phyloP scores from a whole-genome alignment of 2,797 vertebrate genomes.

The Helarctos malayanus region DNA sequence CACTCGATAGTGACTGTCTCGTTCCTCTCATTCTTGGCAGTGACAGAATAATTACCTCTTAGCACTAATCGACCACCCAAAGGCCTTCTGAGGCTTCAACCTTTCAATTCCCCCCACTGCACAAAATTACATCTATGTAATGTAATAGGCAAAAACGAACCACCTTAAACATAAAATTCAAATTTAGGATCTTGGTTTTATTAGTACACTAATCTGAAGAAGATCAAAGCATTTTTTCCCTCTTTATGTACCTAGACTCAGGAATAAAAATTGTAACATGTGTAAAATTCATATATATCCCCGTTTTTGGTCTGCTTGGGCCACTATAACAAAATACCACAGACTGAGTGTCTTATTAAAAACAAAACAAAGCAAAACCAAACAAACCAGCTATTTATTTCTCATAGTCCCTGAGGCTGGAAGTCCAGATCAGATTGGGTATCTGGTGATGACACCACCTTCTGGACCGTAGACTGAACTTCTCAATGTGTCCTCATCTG shows the following conservation, averaged over 20 bases:
- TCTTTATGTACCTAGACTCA: conserved; percentile 1
- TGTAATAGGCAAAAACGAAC: background rate
- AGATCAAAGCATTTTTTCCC: conserved; percentile 53
- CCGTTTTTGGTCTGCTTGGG: background rate
- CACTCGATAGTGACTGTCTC: no score
- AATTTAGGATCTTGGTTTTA: background rate
- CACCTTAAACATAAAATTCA: background rate
- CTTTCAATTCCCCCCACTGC: no score
- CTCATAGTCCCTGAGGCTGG: background rate
- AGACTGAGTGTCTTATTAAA: background rate
- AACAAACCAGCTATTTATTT: background rate
- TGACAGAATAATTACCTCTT: background rate
- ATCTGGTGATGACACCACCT: background rate
- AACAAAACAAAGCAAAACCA: background rate
- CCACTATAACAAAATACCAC: background rate
- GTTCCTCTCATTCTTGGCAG: background rate
- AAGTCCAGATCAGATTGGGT: background rate
- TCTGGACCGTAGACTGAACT: background rate
- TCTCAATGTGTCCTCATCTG: background rate
- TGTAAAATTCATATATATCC: conserved; percentile 35
- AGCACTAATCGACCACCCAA: background rate
- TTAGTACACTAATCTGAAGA: background rate
- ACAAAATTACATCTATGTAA: background rate
- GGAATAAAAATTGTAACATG: conserved; percentile 54
- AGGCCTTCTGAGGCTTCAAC: background rate